Percentiles rank a stretch among this genome's conserved stretches.
Conservation (phyloP, 2,113 vertebrate species). For the Microcebus tavaratra region DNA sequence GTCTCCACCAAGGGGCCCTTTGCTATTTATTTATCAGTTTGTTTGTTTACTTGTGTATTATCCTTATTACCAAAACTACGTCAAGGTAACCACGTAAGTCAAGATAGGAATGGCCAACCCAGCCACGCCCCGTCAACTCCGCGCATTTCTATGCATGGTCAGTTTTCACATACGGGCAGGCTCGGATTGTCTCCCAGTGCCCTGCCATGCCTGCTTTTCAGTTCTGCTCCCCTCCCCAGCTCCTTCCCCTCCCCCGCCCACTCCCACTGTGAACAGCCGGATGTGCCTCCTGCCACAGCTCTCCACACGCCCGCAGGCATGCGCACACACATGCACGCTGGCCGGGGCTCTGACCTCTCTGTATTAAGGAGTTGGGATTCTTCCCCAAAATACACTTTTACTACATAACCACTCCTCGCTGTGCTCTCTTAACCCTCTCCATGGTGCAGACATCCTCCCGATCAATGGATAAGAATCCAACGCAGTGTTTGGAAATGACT, state of each 20-base stretch:
- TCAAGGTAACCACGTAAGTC: not conserved
- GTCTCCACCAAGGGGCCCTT: not conserved
- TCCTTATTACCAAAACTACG: not conserved
- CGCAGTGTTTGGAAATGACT: not conserved
- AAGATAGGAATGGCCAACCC: not conserved
- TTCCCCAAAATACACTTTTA: not conserved
- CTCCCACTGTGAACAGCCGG: not conserved
- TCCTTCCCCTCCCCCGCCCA: not conserved
- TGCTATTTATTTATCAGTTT: not conserved
- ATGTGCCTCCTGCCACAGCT: not conserved
- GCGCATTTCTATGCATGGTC: not conserved
- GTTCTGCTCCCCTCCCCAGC: not conserved
- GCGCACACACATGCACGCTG: not conserved
- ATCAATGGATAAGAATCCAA: not conserved
- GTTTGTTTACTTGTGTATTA: not conserved
- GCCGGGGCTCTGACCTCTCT: not conserved
- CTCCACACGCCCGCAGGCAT: not conserved
- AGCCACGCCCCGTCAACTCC: fast-evolving
- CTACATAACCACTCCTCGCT: not conserved
- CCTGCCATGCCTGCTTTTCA: not conserved
- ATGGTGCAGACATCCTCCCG: not conserved
- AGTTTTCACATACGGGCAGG: not conserved
- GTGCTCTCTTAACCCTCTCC: not conserved
- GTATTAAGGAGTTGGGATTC: not conserved
- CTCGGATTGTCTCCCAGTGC: not conserved